Percentiles rank a stretch among this genome's conserved stretches.
phyloP scores from a whole-genome alignment of 2,797 vertebrate genomes.

The Lepus townsendii region DNA sequence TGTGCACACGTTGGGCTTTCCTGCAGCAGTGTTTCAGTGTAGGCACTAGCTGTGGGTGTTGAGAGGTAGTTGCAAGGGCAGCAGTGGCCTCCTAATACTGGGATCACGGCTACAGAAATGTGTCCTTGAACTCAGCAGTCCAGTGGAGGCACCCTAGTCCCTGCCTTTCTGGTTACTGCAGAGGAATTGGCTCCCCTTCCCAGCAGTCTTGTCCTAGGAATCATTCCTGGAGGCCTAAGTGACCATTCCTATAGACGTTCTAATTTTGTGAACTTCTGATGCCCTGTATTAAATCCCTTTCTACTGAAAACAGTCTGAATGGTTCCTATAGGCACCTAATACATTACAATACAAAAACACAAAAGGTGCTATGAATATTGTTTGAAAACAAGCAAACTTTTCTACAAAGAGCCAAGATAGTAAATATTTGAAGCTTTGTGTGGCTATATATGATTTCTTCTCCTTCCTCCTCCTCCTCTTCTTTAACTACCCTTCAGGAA shows the following conservation, averaged over 20 bases:
- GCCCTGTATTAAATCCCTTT: neutral
- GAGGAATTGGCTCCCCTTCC: neutral
- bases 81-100: neutral
- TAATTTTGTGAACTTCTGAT: neutral
- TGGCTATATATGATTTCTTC: neutral
- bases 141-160: neutral
- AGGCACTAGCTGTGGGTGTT: neutral
- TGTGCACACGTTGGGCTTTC: neutral
- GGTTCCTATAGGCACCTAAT: constrained; percentile 6
- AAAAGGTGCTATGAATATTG: neutral
- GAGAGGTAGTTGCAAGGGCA: neutral
- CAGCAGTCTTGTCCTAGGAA: neutral
- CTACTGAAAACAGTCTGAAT: neutral
- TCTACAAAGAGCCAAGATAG: neutral
- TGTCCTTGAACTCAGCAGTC: neutral
- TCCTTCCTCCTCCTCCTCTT: neutral
- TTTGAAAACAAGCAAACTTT: neutral
- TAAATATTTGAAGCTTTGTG: neutral
- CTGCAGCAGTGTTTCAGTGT: neutral
- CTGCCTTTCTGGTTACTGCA: neutral
- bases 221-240: constrained; percentile 4
- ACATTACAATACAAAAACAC: constrained; percentile 5
- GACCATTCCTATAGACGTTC: constrained; percentile 28
- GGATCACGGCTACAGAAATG: neutral
- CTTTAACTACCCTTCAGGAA: neutral